Percentiles rank a stretch among this genome's conserved stretches.
Evolutionary conservation across 30 jellyfish, hydroid and myxozoan species (phyloP).

Genomic region (Hydractinia symbiolongicarpus): DNA sequence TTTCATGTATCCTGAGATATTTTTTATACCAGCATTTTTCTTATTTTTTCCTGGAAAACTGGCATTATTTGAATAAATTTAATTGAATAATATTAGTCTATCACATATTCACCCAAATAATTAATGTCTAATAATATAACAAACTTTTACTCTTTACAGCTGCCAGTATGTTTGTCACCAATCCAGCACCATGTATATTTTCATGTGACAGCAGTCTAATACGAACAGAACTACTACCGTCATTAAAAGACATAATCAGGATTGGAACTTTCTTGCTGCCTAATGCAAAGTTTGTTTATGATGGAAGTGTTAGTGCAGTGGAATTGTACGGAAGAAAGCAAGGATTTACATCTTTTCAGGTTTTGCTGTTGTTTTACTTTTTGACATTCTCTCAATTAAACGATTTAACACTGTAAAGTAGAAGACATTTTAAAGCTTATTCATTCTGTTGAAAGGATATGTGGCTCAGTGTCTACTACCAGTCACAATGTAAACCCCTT

Average conservation of each 20-base stretch:
- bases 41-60: no score
- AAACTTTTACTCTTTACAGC: neutral
- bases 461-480: no score
- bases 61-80: no score
- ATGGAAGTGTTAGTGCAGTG: neutral
- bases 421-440: no score
- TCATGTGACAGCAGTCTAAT: neutral
- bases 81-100: no score
- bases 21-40: no score
- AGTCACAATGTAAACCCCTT: no score
- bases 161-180: neutral
- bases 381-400: no score
- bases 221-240: neutral
- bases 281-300: neutral
- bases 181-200: neutral
- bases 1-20: no score
- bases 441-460: no score
- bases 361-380: neutral
- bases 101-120: no score
- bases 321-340: neutral
- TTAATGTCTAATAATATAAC: neutral
- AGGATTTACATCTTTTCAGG: slow-evolving; percentile 1
- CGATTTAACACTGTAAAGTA: no score
- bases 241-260: neutral
- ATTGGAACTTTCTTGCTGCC: slow-evolving; percentile 14